Percentiles rank a stretch among this genome's conserved stretches.
Conservation (phyloP, 2,113 vertebrate species). For the Podarcis raffonei region DNA sequence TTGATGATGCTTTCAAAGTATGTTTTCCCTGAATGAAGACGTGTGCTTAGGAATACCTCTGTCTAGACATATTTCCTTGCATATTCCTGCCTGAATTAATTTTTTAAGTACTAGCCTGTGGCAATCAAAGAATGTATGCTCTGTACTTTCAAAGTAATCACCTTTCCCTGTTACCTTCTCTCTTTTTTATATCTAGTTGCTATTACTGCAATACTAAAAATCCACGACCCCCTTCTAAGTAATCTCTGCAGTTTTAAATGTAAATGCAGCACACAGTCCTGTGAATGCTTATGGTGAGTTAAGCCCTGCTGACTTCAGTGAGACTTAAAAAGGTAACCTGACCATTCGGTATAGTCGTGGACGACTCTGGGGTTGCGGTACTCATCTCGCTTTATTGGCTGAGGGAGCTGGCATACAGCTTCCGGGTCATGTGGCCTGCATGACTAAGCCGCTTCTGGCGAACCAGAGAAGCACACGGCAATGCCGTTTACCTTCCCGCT, state of each 20-base stretch:
- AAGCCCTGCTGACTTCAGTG: background rate
- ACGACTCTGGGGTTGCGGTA: no score
- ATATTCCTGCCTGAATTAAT: conserved; percentile 28
- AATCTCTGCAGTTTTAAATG: background rate
- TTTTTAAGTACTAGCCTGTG: conserved; percentile 4
- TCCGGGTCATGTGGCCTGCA: no score
- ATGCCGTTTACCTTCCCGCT: no score
- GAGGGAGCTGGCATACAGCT: no score
- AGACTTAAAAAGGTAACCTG: background rate
- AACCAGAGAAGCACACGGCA: no score
- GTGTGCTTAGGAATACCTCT: conserved; percentile 28
- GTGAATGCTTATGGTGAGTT: background rate
- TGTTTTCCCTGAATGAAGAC: conserved; percentile 27
- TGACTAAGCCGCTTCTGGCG: no score
- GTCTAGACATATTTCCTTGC: background rate
- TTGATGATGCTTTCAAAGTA: conserved; percentile 28
- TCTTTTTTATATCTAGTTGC: background rate
- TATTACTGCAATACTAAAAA: conserved; percentile 38
- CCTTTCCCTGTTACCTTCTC: conserved; percentile 9
- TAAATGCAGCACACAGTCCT: background rate
- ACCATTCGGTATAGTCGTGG: no score
- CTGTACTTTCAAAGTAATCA: conserved; percentile 26
- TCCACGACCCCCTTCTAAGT: background rate
- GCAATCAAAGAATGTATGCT: conserved; percentile 21
- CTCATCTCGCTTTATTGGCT: no score